Base-by-base conservation (phyloP, 2,888 invertebrate species). In the Dryomyza anilis region DNA sequence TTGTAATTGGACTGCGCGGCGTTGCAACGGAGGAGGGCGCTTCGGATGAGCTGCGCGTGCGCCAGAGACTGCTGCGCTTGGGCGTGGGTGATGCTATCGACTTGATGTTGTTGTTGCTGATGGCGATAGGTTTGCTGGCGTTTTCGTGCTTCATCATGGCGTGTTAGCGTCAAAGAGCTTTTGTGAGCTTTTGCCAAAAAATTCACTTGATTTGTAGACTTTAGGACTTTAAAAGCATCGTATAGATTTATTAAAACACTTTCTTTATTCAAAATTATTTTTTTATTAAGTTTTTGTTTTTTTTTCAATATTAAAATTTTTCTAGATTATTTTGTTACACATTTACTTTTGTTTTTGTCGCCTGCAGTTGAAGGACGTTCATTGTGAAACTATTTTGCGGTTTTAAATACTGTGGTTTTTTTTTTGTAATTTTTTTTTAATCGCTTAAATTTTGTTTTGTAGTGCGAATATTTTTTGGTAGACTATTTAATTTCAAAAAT, bases 1-100 rank as follows among this genome's bases (percentile, higher is more conserved):
- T 83, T 61, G 78, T 81, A 7, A 83, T 81, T 63, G 82, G 81
- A 67, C 81, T 81, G 25, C 78, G 77, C 12, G 78, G 70, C 16
- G 70, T 50, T 52, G 61, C 39, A n/a, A n/a, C n/a, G 5, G 57
- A 36, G 3, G 61, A 50, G 3, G 69, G 23, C n/a, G 68, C 55
- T 23, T 71, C 73, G 0, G 67, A 57, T 1, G 36, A 45, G 6
- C 68, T 68, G 10, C 70, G 69, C 14, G 67, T 57, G 12, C 69
- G 71, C 70, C 72, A 73, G 8, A 71, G 33, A 8, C 71, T 52
- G 27, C 67, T 70, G 46, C 67, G 67, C 0, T 33, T n/a, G 7
- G 56, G 10, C 25, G 61, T 27, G 4, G 58, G 45, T 7, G 58
- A 50, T 1, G 63, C 14, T 19, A 16, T 14, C 10, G 48, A 55